Evolutionary conservation across 2,797 vertebrate species (phyloP), one percentile per base, ranked within the genome.

Genomic region (Gymnopithys bicolor): DNA sequence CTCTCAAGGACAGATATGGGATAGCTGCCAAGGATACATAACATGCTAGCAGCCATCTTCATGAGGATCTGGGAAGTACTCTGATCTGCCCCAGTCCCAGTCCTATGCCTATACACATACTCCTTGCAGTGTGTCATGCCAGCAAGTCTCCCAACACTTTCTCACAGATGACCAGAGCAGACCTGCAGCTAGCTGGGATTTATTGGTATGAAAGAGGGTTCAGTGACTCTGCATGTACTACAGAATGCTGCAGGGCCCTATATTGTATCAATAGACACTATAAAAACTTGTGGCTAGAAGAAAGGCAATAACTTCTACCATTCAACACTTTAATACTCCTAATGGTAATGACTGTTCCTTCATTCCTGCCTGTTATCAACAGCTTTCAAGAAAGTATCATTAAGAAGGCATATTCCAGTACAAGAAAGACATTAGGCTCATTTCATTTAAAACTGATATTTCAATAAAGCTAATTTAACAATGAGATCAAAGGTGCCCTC

Each of bases 311-410:
- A 78, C 19, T 78, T 60, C 27, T 24, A 51, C 35, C 33, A 45
- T 43, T 84, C n/a, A 83, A 19, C 13, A 39, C 4, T 81, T 80
- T 63, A 62, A 51, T 66, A 56, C 19, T 79, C 67, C 81, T 90
- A 80, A 90, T 78, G 70, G 21, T 76, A 79, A 95, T 66, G 79
- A 66, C 23, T 6, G 3, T 66, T 83, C 52, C 56, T 39, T 90
- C 71, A 80, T 60, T 82, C 46, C 64, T 70, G 43, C 13, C 33
- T 83, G 81, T 84, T 60, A 83, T 74, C 68, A 93, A 78, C 30
- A 74, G n/a, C 49, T 92, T 87, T 90, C 68, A 76, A 85, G 66
- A 73, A 91, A 93, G n/a, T 12, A 73, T 69, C 80, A 69, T 93
- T 90, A 93, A 89, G 74, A 89, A 8, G 3, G 51, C 66, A 48